Base-by-base conservation (phyloP, 1,140 invertebrate genomes). In the Metaphire vulgaris region DNA sequence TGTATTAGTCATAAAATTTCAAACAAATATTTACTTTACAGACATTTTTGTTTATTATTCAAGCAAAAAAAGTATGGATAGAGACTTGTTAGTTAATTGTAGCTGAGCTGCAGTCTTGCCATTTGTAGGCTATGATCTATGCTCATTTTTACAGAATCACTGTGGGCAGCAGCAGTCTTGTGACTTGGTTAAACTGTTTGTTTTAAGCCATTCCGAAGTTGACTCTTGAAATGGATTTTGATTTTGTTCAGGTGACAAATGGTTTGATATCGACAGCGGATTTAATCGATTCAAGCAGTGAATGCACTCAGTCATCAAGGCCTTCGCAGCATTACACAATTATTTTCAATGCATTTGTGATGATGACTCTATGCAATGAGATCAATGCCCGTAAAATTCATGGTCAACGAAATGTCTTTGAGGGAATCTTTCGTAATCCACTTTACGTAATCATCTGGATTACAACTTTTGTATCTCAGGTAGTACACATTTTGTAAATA, bases 351-450 rank as follows among this genome's bases (percentile, higher is more conserved):
- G 93, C 96, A 26, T 99, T 99, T 88, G 97, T 99, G 72, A 96
- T 99, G 95, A 99, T 99, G 97, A 99, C 97, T 31, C 89, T 99
- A 56, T 99, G 98, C 89, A 99, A 99, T 90, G 97, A 99, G 89
- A 96, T 99, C 83, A 99, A 99, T 89, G 95, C 97, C 67, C 90
- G 97, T 81, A 99, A 99, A 91, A 99, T 99, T 84, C 97, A 99
- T 88, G 97, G 97, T 76, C 96, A 99, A 88, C 89, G 97, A 82
- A 99, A 99, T 88, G 93, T 99, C 80, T 96, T 99, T 88, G 90
- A 80, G 73, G 85, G 86, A 74, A 91, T 99, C 79, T 95, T 97
- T 86, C 94, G 94, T 78, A 99, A 99, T 89, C 96, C 96, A 34
- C 98, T 99, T 84, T 99, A 98, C 89, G 97, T 97, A 87, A 91